Conservation (phyloP, 2,888 invertebrate genomes). For the Epinotia nisella region DNA sequence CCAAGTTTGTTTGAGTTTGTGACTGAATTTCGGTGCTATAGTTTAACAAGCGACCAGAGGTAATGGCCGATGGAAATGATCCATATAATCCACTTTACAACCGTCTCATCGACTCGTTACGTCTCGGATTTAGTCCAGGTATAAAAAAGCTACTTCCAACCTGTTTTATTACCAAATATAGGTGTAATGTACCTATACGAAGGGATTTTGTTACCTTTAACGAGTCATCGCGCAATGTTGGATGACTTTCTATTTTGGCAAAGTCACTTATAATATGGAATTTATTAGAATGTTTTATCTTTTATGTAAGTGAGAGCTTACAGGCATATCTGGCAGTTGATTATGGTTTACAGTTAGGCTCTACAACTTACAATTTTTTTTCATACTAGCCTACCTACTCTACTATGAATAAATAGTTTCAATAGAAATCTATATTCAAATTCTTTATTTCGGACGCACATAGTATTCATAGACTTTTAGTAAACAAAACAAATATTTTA, state of each 20-base stretch:
- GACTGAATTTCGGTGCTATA: constrained; percentile 25
- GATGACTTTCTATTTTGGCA: background rate
- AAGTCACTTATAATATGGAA: background rate
- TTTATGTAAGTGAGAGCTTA: too few relatives aligned
- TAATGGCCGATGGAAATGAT: constrained; percentile 31
- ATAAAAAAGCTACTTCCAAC: constrained; percentile 34
- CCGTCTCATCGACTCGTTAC: constrained; percentile 39
- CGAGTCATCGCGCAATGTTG: background rate
- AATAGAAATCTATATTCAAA: too few relatives aligned
- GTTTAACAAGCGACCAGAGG: constrained; percentile 36
- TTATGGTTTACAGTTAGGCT: too few relatives aligned
- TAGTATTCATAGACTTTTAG: too few relatives aligned
- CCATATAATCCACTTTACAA: constrained; percentile 40
- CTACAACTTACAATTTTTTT: too few relatives aligned
- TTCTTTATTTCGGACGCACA: too few relatives aligned
- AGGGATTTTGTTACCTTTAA: background rate
- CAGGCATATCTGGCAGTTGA: too few relatives aligned
- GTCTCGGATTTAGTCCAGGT: constrained; percentile 30
- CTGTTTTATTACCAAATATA: constrained; percentile 26
- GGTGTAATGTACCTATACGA: background rate
- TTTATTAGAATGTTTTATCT: too few relatives aligned
- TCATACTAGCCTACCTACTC: too few relatives aligned
- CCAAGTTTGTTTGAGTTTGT: constrained; percentile 24
- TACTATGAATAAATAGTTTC: too few relatives aligned
- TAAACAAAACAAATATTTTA: too few relatives aligned